Evolutionary conservation across 30 jellyfish, hydroid and myxozoan genomes (phyloP), one percentile per base, ranked within the genome.

Genomic region (Hydractinia symbiolongicarpus): DNA sequence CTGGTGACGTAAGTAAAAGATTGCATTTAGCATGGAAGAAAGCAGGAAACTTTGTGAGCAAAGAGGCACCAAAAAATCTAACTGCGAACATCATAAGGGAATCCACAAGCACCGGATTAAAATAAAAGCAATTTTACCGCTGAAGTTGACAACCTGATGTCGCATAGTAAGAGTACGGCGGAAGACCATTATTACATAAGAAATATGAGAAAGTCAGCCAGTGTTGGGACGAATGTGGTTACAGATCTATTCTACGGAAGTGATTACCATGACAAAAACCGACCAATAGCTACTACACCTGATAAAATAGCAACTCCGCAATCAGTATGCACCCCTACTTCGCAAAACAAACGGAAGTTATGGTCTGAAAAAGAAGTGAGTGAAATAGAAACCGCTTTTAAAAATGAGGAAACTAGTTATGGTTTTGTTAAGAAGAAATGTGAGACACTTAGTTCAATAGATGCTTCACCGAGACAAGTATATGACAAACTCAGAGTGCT

Each of bases 21-120:
- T 60, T 71, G 15, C 80, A 71, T 71, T 30, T 50, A 19, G 44
- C 80, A 71, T 71, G 80, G 80, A 53, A 71, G 80, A 49, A 53
- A 20, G 61, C 60, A 20, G 80, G 80, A 20, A 71, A 20, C 56
- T 71, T 71, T 50, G 80, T 3, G 61, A 50, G 4, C 61, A 30
- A 71, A 71, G 17, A 49, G 51, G 51, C 5, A n/a, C 80, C 80
- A 4, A 71, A 71, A 53, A 71, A 71, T 20, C 80, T 71, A 19
- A n/a, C 74, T 64, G 74, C 6, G 52, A 64, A 64, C 40, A 64
- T 64, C 74, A 64, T 64, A 44, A 44, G 74, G 74, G 4, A 64
- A 51, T 64, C 74, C 16, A 51, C 74, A 64, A 64, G 74, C 40
- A 64, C 74, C 40, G 74, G 74, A 64, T 64, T 64, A 13, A 64